These are phyloP conservation scores for Turritopsis dohrnii DNA, from an alignment of 30 jellyfish, hydroid and myxozoan species.

Conservation along the genomic window DNA sequence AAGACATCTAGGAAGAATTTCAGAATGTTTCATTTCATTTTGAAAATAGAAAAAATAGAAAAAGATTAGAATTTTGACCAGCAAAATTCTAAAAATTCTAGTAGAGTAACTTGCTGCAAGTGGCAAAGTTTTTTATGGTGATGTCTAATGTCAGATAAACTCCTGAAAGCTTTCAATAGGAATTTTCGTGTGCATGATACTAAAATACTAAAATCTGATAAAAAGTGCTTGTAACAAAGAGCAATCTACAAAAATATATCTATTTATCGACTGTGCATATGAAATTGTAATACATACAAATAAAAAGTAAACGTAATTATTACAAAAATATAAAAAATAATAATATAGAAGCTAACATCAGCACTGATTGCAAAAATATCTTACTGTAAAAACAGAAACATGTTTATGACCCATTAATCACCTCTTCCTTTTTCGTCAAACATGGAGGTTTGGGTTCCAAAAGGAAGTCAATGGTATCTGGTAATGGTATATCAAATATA, in stretches of 20 bases:
- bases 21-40: neutral
- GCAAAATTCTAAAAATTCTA: neutral
- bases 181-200: too few species aligned
- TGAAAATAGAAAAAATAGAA: neutral
- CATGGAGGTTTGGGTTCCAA: slow-evolving; percentile 60
- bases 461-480: slow-evolving; percentile 44
- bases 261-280: neutral
- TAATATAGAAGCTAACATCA: too few species aligned
- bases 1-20: neutral
- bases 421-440: slow-evolving; percentile 43
- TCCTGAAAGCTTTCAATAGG: too few species aligned
- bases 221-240: neutral
- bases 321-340: too few species aligned
- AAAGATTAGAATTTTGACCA: neutral
- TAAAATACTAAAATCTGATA: too few species aligned
- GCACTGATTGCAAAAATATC: too few species aligned
- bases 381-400: too few species aligned
- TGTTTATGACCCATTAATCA: neutral
- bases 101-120: too few species aligned
- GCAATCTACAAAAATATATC: neutral
- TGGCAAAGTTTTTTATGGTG: too few species aligned
- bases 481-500: slow-evolving; percentile 67
- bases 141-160: too few species aligned
- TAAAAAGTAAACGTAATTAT: too few species aligned
- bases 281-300: too few species aligned